phyloP scores from a whole-genome alignment of 2,113 vertebrate genomes.

The Psittacula cyanocephala region DNA sequence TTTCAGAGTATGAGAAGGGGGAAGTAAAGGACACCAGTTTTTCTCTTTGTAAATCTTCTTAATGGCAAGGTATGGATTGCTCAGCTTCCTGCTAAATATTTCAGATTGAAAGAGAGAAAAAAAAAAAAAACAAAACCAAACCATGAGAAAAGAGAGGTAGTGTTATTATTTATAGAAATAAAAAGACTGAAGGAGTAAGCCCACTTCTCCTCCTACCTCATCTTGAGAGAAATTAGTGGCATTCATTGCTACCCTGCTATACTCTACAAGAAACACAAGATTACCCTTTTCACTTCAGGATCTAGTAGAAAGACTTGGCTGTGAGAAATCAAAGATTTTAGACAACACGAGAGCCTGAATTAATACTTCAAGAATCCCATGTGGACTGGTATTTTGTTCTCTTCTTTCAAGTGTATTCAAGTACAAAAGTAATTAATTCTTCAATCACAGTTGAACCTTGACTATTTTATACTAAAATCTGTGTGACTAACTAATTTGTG shows the following conservation, averaged over 20 bases:
- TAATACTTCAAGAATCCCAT: constrained; percentile 10
- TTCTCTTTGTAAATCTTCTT: background rate
- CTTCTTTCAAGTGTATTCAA: constrained; percentile 32
- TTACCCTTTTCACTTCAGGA: constrained; percentile 3
- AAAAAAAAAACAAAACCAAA: background rate
- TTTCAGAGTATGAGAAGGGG: background rate
- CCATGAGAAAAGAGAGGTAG: background rate
- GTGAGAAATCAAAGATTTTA: constrained; percentile 43
- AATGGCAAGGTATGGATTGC: background rate
- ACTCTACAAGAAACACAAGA: background rate
- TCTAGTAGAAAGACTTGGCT: background rate
- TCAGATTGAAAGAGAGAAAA: background rate
- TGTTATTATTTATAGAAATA: background rate
- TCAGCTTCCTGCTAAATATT: background rate
- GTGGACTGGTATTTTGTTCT: constrained; percentile 10
- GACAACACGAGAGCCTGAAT: background rate
- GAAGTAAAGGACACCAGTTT: background rate
- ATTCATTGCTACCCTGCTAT: background rate
- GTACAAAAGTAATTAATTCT: constrained; percentile 40
- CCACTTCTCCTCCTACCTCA: background rate
- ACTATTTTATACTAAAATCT: constrained; percentile 5
- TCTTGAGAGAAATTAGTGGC: background rate
- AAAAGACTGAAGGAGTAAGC: background rate
- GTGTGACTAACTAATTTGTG: background rate
- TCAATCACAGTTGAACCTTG: constrained; percentile 9